phyloP scores from a whole-genome alignment of 2,797 vertebrate genomes.

The Siniperca undulata region DNA sequence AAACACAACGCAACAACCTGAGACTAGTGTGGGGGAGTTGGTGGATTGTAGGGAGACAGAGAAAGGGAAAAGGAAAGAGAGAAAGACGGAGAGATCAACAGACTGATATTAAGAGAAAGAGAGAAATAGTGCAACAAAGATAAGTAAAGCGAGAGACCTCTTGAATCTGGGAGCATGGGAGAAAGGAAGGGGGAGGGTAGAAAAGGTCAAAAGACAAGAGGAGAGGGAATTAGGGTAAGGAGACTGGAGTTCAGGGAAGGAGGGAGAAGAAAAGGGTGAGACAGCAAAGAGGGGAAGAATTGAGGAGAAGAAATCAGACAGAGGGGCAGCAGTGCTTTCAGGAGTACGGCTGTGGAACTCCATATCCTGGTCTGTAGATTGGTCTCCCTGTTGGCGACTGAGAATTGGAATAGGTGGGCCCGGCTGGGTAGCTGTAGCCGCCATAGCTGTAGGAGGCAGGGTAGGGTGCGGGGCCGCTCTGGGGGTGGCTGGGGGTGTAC shows the following conservation, averaged over 20 bases:
- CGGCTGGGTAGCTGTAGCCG: conserved; percentile 82
- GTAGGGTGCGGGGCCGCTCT: conserved; percentile 69
- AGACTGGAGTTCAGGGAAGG: conserved; percentile 2
- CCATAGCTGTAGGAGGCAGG: conserved; percentile 82
- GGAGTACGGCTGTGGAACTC: conserved; percentile 86
- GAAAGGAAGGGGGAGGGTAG: conserved; percentile 23
- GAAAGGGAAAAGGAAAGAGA: conserved; percentile 53
- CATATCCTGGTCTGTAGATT: conserved; percentile 85
- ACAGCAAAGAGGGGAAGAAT: conserved; percentile 40
- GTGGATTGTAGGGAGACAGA: conserved; percentile 20
- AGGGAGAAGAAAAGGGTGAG: conserved; percentile 23
- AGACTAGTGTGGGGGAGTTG: conserved; percentile 69
- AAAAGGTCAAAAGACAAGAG: conserved; percentile 41
- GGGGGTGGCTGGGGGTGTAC: conserved; percentile 75
- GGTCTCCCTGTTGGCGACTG: conserved; percentile 84
- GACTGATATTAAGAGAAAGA: conserved; percentile 54
- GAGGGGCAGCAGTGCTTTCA: conserved; percentile 71
- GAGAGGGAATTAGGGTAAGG: neutral
- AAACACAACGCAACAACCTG: conserved; percentile 79
- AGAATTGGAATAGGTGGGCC: conserved; percentile 73
- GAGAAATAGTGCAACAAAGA: conserved; percentile 80
- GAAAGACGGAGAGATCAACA: conserved; percentile 41
- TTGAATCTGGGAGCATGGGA: conserved; percentile 32
- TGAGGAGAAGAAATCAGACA: conserved; percentile 37
- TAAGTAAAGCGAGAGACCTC: conserved; percentile 71